phyloP scores from a whole-genome alignment of 2,888 invertebrate species.

The Tinea semifulvella region DNA sequence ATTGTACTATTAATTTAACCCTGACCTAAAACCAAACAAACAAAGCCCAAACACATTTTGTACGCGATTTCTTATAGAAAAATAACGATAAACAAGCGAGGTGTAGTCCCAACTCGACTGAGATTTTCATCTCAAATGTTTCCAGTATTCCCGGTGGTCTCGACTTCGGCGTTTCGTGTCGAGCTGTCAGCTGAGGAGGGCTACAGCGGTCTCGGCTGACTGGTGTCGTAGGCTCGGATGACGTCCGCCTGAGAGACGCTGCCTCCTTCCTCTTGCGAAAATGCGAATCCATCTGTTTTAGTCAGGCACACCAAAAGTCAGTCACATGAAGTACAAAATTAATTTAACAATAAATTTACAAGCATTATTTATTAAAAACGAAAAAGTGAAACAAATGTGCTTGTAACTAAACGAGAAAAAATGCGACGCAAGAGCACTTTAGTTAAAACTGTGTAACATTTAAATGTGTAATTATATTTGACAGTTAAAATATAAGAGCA shows the following conservation, averaged over 20 bases:
- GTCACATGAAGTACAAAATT: background rate
- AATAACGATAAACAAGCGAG: too few relatives aligned
- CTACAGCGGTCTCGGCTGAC: constrained; percentile 82
- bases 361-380: background rate
- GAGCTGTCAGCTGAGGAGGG: constrained; percentile 66
- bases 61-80: background rate
- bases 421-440: constrained; percentile 12
- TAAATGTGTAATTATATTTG: too few relatives aligned
- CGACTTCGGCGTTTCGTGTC: constrained; percentile 14
- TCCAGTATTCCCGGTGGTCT: background rate
- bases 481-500: too few relatives aligned
- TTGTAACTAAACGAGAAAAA: constrained; percentile 4
- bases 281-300: constrained; percentile 92
- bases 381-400: background rate
- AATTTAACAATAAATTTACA: background rate
- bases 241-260: constrained; percentile 93
- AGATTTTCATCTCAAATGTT: too few relatives aligned
- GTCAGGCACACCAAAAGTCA: background rate
- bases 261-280: constrained; percentile 99
- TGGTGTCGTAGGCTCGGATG: constrained; percentile 96
- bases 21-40: background rate
- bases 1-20: background rate
- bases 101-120: too few relatives aligned
- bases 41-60: background rate
- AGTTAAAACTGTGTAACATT: background rate